phyloP scores from a whole-genome alignment of 2,888 invertebrate species.

The Lordiphosa fenestrarum region DNA sequence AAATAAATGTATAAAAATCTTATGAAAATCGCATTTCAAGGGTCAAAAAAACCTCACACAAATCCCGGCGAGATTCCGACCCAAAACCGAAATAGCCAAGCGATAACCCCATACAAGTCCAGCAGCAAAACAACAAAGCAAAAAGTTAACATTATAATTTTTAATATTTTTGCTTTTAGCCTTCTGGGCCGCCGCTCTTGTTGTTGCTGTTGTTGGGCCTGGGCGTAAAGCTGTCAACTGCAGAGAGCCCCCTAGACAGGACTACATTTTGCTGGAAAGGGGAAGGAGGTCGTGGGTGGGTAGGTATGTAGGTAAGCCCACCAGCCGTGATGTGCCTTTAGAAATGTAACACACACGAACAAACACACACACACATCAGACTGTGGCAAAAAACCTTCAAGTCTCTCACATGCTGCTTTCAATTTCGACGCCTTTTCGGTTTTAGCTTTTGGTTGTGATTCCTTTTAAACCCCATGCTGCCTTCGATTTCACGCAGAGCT shows the following conservation, averaged over 20 bases:
- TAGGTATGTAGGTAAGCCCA: conserved; percentile 41
- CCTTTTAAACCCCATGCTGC: conserved; percentile 51
- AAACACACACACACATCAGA: conserved; percentile 12
- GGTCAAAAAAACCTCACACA: conserved; percentile 50
- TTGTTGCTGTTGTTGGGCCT: conserved; percentile 31
- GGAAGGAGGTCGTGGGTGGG: conserved; percentile 22
- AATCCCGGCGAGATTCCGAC: conserved; percentile 48
- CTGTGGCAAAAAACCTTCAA: conserved; percentile 13
- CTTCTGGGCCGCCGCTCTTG: conserved; percentile 31
- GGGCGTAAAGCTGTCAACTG: conserved; percentile 71
- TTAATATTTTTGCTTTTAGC: conserved; percentile 67
- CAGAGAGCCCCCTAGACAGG: conserved; percentile 56
- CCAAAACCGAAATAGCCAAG: conserved; percentile 23
- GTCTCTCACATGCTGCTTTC: conserved; percentile 48
- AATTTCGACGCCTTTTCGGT: conserved; percentile 66
- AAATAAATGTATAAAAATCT: conserved; percentile 55
- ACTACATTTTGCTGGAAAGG: conserved; percentile 21
- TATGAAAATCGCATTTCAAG: conserved; percentile 68
- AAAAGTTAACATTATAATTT: conserved; percentile 71
- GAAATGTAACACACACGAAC: conserved; percentile 50
- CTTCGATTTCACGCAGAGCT: conserved; percentile 74
- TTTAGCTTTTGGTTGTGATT: conserved; percentile 66
- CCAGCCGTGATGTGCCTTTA: conserved; percentile 66
- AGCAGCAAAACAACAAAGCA: conserved; percentile 53
- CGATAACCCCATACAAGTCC: conserved; percentile 22